Base-by-base conservation (phyloP, 2,113 vertebrate species). In the Elaphurus davidianus region DNA sequence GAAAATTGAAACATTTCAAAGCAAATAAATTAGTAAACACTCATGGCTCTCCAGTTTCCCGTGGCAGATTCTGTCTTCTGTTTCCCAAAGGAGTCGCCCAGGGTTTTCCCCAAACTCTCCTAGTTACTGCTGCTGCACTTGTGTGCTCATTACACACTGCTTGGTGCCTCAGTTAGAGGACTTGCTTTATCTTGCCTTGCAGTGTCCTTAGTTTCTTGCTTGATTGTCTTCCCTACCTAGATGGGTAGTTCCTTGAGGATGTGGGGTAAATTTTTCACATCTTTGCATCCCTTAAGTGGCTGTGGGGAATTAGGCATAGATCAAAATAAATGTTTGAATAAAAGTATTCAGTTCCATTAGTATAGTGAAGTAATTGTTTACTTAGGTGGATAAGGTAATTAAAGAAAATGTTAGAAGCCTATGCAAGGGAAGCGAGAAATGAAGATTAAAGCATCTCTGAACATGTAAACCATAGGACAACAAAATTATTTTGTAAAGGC, bases 271-370 rank as follows among this genome's bases (percentile, higher is more conserved):
- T 90, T 95, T 82, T 96, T 97, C 62, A 85, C 40, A 90, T 82
- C 28, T 93, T 96, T 89, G 12, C 28, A 71, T 79, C 45, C 25
- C 86, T 60, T 94, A 57, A 47, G 50, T 78, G 94, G 60, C 47
- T 91, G 40, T 91, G 55, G 19, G 28, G 36, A 57, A 87, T 89
- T 97, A 91, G 33, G 78, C 64, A 83, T 79, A 79, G 55, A 88
- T 88, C 27, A 96, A 91, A 91, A 96, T 94, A 92, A 92, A 74
- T 93, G 43, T 95, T 92, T 95, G 59, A 94, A 57, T 95, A 94
- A 91, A 81, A 62, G 30, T 76, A 36, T 57, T 40, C 36, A 76
- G 21, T 81, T 94, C 47, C 19, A 15, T 95, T 90, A 91, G 67
- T 83, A 89, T 86, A 92, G 21, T 90, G 55, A 88, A 87, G 27